These are phyloP conservation scores for Rafetus swinhoei DNA, from an alignment of 2,113 vertebrate genomes.

Conservation along the genomic window DNA sequence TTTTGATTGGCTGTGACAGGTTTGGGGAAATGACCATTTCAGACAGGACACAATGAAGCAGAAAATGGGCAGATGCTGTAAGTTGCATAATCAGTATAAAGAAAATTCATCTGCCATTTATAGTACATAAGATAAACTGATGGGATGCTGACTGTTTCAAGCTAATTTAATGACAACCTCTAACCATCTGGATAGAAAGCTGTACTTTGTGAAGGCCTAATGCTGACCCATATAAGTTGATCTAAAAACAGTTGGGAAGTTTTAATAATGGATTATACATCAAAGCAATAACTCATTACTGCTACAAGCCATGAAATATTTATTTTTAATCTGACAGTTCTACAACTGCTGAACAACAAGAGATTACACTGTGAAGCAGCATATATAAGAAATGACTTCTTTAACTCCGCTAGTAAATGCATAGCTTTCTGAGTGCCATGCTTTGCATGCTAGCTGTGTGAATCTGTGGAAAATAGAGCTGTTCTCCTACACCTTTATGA, in stretches of 20 bases:
- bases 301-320: constrained; percentile 62
- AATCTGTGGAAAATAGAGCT: neutral
- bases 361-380: constrained; percentile 40
- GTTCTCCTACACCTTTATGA: neutral
- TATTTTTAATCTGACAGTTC: constrained; percentile 68
- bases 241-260: constrained; percentile 58
- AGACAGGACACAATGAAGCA: constrained; percentile 58
- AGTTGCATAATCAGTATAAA: constrained; percentile 57
- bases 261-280: constrained; percentile 75
- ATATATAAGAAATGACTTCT: constrained; percentile 61
- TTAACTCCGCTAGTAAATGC: constrained; percentile 51
- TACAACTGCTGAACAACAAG: constrained; percentile 56
- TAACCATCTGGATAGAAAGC: constrained; percentile 66
- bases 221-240: constrained; percentile 46
- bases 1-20: constrained; percentile 58
- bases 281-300: constrained; percentile 67
- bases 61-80: constrained; percentile 68
- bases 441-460: neutral
- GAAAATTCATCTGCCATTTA: constrained; percentile 63
- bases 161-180: constrained; percentile 61
- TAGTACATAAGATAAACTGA: constrained; percentile 53
- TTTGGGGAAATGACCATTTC: constrained; percentile 65
- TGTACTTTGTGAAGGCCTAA: constrained; percentile 24
- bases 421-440: neutral
- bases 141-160: constrained; percentile 46